Conservation (phyloP, 2,113 vertebrate genomes). For the Grallaria varia region DNA sequence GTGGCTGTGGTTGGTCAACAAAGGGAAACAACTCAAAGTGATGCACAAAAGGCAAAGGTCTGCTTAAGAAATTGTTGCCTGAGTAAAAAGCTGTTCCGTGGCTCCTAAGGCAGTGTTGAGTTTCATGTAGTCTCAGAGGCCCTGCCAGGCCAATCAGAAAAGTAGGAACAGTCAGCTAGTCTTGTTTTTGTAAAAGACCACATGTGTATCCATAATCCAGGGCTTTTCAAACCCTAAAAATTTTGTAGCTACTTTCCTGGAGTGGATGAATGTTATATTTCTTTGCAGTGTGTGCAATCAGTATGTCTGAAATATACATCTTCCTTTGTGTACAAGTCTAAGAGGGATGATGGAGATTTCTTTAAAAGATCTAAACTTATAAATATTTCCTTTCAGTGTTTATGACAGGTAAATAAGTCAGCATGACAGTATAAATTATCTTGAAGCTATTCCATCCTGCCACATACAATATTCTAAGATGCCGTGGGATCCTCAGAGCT, state of each 20-base stretch:
- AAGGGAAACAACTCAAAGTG: not conserved
- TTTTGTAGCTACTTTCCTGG: not conserved
- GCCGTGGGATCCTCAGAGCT: not conserved
- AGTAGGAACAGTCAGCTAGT: not conserved
- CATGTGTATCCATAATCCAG: rapidly evolving
- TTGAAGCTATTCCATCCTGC: not conserved
- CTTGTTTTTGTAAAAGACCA: not conserved
- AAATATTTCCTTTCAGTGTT: not conserved
- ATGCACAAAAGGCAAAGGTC: not conserved
- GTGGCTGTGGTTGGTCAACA: not conserved
- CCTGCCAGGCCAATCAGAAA: not conserved
- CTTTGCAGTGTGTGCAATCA: not conserved
- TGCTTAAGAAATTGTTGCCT: not conserved
- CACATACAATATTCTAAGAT: not conserved
- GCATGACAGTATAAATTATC: not conserved
- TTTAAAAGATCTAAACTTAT: not conserved
- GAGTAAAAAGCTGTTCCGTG: not conserved
- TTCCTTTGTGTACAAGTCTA: not conserved
- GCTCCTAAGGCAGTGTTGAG: not conserved
- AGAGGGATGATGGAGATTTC: not conserved
- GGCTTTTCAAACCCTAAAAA: not conserved
- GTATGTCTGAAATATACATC: not conserved
- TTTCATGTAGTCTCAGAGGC: not conserved
- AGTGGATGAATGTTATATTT: not conserved
- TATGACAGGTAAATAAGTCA: not conserved